Evolutionary conservation across 2,113 vertebrate species (phyloP).

Genomic region (Xyrauchen texanus): DNA sequence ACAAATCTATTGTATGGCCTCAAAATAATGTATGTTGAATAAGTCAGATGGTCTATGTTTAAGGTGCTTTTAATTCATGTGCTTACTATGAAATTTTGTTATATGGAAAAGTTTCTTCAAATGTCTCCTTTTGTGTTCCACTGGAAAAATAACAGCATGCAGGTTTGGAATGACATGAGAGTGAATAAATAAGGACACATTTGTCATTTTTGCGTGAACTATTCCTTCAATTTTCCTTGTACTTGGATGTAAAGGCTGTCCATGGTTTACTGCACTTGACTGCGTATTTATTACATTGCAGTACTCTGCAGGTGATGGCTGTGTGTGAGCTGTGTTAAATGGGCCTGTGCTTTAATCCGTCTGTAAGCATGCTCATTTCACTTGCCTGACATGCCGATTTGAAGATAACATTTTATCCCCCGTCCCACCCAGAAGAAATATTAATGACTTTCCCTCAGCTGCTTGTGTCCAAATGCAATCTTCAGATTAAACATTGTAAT

Average conservation of each 20-base stretch:
- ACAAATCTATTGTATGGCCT: too few species aligned
- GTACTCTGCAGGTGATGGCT: constrained; percentile 33
- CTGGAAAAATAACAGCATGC: too few species aligned
- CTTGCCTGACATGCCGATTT: constrained; percentile 58
- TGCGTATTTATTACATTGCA: constrained; percentile 44
- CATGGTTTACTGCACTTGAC: constrained; percentile 31
- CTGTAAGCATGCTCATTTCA: constrained; percentile 59
- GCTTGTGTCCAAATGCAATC: constrained; percentile 40
- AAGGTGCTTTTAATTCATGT: too few species aligned
- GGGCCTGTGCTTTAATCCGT: constrained; percentile 63
- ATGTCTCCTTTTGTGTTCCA: too few species aligned
- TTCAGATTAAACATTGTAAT: constrained; percentile 49
- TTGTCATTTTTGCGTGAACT: too few species aligned
- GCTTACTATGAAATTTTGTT: too few species aligned
- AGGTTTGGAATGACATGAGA: too few species aligned
- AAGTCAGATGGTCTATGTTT: too few species aligned
- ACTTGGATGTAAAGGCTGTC: constrained; percentile 7
- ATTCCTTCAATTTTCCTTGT: not conserved
- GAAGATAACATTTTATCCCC: constrained; percentile 28
- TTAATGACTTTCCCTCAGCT: constrained; percentile 23
- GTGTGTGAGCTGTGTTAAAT: constrained; percentile 40
- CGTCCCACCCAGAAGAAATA: constrained; percentile 15
- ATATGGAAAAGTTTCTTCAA: too few species aligned
- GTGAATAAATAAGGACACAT: too few species aligned
- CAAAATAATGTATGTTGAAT: too few species aligned